Evolutionary conservation across 1,140 invertebrate species (phyloP).

Genomic region (Plectus sambesii): DNA sequence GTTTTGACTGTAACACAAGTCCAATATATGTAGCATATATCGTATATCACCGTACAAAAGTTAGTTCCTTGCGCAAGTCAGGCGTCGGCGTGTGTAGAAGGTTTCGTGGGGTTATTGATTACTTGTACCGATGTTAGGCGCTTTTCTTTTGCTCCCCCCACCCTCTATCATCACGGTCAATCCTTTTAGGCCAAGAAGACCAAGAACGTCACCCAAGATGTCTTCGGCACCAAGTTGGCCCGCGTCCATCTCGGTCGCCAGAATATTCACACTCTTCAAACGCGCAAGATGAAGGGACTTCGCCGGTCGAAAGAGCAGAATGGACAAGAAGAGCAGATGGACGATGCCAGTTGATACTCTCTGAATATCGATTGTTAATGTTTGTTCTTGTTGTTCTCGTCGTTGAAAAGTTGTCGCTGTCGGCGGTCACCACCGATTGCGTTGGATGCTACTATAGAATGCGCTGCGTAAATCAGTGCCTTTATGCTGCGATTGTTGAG

Average conservation of each 20-base stretch:
- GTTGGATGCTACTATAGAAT: too few species aligned
- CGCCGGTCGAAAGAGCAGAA: slow-evolving; percentile 40
- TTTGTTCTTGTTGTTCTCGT: slow-evolving; percentile 13
- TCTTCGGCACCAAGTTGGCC: slow-evolving; percentile 74
- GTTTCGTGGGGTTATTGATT: too few species aligned
- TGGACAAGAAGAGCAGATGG: slow-evolving; percentile 11
- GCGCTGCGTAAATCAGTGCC: too few species aligned
- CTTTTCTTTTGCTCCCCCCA: not conserved
- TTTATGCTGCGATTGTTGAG: too few species aligned
- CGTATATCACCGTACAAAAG: too few species aligned
- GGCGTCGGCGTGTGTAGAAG: too few species aligned
- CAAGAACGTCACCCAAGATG: slow-evolving; percentile 79
- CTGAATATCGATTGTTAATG: slow-evolving; percentile 11
- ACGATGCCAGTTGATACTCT: slow-evolving; percentile 1
- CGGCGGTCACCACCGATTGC: too few species aligned
- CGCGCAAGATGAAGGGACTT: slow-evolving; percentile 83
- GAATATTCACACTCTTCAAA: slow-evolving; percentile 71
- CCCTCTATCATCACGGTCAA: not conserved
- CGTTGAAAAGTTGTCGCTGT: slow-evolving; percentile 10
- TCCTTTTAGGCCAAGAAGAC: slow-evolving; percentile 60
- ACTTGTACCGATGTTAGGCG: too few species aligned
- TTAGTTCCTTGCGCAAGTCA: too few species aligned
- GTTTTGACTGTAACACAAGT: too few species aligned
- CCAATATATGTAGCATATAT: too few species aligned
- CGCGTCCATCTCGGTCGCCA: slow-evolving; percentile 83